Percentiles rank a stretch among this genome's conserved stretches.
These are phyloP conservation scores for Criorhina ranunculi DNA, from an alignment of 2,888 invertebrate genomes.

Conservation along the genomic window DNA sequence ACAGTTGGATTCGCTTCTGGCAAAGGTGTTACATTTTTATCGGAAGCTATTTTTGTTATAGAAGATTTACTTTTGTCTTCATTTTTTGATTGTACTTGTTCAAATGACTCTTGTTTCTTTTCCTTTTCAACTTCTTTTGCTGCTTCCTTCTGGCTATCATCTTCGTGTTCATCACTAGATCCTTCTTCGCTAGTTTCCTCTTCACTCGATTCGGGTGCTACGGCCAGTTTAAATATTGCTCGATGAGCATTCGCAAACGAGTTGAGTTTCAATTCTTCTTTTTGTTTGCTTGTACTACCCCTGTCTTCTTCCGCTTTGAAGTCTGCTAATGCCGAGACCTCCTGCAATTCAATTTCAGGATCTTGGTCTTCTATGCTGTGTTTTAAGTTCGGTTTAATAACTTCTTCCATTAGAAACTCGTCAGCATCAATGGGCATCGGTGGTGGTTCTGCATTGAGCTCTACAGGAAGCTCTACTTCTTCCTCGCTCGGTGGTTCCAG, in stretches of 20 bases:
- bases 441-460: constrained; percentile 46
- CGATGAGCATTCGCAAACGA: constrained; percentile 78
- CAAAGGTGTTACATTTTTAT: neutral
- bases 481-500: constrained; percentile 78
- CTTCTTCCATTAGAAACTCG: constrained; percentile 78
- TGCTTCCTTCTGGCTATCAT: neutral
- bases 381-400: constrained; percentile 82
- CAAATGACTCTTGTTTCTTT: neutral
- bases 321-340: constrained; percentile 80
- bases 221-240: constrained; percentile 79
- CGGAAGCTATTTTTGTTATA: neutral
- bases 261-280: constrained; percentile 77
- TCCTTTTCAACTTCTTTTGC: neutral
- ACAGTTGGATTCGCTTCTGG: neutral
- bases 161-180: constrained; percentile 17
- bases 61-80: neutral
- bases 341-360: constrained; percentile 78
- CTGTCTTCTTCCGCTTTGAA: constrained; percentile 80
- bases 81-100: neutral
- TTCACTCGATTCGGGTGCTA: constrained; percentile 74
- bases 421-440: constrained; percentile 45
- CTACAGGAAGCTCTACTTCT: constrained; percentile 39
- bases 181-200: constrained; percentile 42
- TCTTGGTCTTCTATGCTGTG: constrained; percentile 80
- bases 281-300: constrained; percentile 77